A percentile compares a stretch with the other conserved stretches of the same genome.
phyloP scores from a whole-genome alignment of 2,888 invertebrate genomes.

The Escarpia spicata region DNA sequence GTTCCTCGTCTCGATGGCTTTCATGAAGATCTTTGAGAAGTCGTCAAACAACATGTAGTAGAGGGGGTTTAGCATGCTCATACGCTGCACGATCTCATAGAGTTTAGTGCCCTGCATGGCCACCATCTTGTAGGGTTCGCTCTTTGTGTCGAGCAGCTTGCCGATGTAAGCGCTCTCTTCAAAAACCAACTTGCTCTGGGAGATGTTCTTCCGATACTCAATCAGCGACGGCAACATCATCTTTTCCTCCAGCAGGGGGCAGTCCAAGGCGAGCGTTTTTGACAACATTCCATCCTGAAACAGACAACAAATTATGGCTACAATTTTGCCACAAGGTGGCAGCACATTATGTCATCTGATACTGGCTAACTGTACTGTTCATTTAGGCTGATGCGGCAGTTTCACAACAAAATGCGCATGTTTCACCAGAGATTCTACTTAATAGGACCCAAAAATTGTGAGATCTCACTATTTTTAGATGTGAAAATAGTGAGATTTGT shows the following conservation, averaged over 20 bases:
- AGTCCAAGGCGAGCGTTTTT: slow-evolving; percentile 56
- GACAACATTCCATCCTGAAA: slow-evolving; percentile 58
- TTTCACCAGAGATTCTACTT: no score
- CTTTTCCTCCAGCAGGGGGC: slow-evolving; percentile 59
- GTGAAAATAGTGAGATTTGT: no score
- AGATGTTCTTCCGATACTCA: slow-evolving; percentile 55
- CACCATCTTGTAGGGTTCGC: slow-evolving; percentile 57
- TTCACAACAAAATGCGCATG: no score
- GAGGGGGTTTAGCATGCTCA: slow-evolving; percentile 55
- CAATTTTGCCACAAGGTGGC: not conserved
- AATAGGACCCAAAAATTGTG: no score
- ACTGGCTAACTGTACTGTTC: not conserved
- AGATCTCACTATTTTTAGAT: no score
- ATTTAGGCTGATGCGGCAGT: not conserved
- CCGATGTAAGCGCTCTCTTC: slow-evolving; percentile 59
- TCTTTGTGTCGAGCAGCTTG: slow-evolving; percentile 59
- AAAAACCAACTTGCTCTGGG: slow-evolving; percentile 55
- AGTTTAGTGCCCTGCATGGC: slow-evolving; percentile 58
- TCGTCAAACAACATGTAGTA: slow-evolving; percentile 59
- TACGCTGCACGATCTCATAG: slow-evolving; percentile 55
- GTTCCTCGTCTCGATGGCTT: slow-evolving; percentile 52
- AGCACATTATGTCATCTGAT: not conserved
- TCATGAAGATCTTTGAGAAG: slow-evolving; percentile 54
- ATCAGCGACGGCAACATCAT: slow-evolving; percentile 59
- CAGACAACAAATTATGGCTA: not conserved